These are phyloP conservation scores for Ailuropoda melanoleuca DNA, from an alignment of 2,113 vertebrate species.

Conservation along the genomic window DNA sequence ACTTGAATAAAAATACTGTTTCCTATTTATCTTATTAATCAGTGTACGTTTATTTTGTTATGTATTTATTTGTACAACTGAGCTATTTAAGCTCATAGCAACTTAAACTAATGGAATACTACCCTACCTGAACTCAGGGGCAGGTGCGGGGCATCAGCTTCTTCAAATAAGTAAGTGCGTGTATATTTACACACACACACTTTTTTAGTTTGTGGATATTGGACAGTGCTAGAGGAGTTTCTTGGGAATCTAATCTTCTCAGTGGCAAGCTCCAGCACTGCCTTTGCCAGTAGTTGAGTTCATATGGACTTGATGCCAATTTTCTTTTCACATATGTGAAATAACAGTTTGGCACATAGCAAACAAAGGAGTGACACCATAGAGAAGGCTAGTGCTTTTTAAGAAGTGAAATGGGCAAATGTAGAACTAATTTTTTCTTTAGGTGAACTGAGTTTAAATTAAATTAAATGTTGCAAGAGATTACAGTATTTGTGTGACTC, in stretches of 20 bases:
- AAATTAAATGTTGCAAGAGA: slow-evolving; percentile 76
- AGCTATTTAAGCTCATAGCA: not conserved
- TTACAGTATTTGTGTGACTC: slow-evolving; percentile 75
- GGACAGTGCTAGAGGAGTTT: slow-evolving; percentile 71
- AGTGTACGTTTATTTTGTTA: not conserved
- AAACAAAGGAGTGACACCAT: slow-evolving; percentile 63
- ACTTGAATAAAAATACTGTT: slow-evolving; percentile 45
- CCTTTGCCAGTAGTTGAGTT: slow-evolving; percentile 82
- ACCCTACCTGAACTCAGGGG: slow-evolving; percentile 65
- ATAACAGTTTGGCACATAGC: slow-evolving; percentile 77
- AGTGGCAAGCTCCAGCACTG: slow-evolving; percentile 69
- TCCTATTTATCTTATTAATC: slow-evolving; percentile 53
- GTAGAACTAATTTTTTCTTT: slow-evolving; percentile 66
- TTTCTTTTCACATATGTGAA: slow-evolving; percentile 80
- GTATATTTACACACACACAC: not conserved
- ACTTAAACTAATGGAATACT: slow-evolving; percentile 28
- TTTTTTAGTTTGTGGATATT: slow-evolving; percentile 72
- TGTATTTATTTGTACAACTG: not conserved
- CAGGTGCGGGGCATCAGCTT: not conserved
- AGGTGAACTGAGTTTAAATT: slow-evolving; percentile 71
- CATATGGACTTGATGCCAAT: slow-evolving; percentile 74
- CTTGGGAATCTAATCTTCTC: slow-evolving; percentile 78
- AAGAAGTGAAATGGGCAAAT: slow-evolving; percentile 67
- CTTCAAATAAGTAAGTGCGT: not conserved
- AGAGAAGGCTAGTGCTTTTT: slow-evolving; percentile 47